Conservation (phyloP, 2,888 invertebrate genomes). For the Peribatodes rhomboidaria region DNA sequence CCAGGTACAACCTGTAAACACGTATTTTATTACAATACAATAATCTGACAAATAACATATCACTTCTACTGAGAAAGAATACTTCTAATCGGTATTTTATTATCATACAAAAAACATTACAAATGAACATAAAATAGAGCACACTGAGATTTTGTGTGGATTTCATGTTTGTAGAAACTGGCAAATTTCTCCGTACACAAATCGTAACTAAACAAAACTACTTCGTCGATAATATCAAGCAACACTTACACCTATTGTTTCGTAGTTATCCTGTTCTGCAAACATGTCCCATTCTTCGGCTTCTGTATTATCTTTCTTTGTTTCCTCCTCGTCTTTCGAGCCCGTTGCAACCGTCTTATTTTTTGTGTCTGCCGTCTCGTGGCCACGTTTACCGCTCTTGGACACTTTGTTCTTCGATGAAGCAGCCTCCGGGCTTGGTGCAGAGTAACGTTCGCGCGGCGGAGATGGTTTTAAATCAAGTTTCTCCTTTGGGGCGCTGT, state of each 20-base stretch:
- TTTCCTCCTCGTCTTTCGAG: slow-evolving; percentile 13
- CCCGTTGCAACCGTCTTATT: not conserved
- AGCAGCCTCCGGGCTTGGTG: not conserved
- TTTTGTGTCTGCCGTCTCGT: not conserved
- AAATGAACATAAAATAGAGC: no score
- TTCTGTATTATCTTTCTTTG: slow-evolving; percentile 3
- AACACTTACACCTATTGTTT: slow-evolving; percentile 69
- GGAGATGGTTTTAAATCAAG: not conserved
- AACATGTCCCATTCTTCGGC: slow-evolving; percentile 94
- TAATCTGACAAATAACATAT: no score
- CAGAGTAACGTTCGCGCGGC: not conserved
- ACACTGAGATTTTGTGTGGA: no score
- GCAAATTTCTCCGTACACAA: no score
- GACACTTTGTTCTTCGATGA: not conserved
- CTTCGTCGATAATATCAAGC: no score
- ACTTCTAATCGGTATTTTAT: not conserved
- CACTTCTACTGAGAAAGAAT: not conserved
- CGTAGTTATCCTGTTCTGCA: slow-evolving; percentile 95
- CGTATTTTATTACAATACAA: not conserved
- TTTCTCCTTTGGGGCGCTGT: not conserved
- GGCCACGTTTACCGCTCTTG: not conserved
- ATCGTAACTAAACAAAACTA: no score
- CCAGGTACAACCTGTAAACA: slow-evolving; percentile 66
- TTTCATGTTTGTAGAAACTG: no score
- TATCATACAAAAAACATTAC: no score